Evolutionary conservation across 2,113 vertebrate species (phyloP).

Genomic region (Hystrix brachyura): DNA sequence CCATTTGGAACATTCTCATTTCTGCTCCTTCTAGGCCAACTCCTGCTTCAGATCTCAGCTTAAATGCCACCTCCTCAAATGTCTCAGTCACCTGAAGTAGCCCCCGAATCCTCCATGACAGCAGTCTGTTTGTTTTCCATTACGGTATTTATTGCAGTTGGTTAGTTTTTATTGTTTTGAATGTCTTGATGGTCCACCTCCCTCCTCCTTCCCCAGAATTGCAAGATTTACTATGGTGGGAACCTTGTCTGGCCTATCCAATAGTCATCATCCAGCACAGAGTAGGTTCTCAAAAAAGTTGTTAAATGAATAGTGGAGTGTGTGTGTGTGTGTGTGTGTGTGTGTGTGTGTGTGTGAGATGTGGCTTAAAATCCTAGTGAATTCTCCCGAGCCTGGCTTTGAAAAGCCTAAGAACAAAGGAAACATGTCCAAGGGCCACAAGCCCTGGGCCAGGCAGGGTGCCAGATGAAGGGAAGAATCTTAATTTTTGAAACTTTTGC

Average conservation of each 20-base stretch:
- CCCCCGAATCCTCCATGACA: neutral
- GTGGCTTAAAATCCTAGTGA: neutral
- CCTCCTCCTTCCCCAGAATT: neutral
- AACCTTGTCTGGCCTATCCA: neutral
- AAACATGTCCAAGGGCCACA: neutral
- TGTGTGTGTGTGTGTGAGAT: neutral
- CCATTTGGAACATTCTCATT: slow-evolving; percentile 17
- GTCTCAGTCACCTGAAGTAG: neutral
- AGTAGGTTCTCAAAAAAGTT: neutral
- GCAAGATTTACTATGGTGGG: neutral
- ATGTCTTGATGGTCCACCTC: neutral
- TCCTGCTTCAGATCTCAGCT: neutral
- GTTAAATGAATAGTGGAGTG: neutral
- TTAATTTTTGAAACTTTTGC: neutral
- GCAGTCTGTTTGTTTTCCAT: neutral
- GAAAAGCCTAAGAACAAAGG: neutral
- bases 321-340: neutral
- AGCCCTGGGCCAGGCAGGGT: neutral
- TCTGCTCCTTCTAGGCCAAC: neutral
- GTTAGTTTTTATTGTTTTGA: neutral
- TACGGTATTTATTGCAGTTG: neutral
- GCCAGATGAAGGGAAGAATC: neutral
- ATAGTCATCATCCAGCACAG: neutral
- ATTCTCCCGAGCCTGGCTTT: neutral
- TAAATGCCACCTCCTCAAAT: neutral